Base-by-base conservation (phyloP, 92 coral and sea anemone species). In the Palythoa grandiflora region DNA sequence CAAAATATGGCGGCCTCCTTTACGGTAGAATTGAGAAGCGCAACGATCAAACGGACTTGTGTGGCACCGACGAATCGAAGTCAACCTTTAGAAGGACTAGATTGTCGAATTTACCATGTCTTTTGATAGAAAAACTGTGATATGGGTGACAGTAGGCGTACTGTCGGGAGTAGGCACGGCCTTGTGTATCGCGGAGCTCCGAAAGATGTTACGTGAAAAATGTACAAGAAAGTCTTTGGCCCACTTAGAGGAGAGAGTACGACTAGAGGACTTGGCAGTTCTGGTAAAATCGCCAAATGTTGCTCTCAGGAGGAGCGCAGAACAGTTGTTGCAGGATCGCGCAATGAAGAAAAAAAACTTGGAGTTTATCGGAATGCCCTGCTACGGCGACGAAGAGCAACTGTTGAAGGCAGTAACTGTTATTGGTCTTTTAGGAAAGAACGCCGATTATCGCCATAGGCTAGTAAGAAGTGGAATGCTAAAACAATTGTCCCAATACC, bases 331-430 rank as follows among this genome's bases (percentile, higher is more conserved):
- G 51, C 75, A 90, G 53, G 95, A 89, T 52, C 95, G 98, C 54
- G 98, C 98, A 0, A 88, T 95, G 93, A 94, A 89, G 87, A 89
- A 93, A 2, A 53, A 71, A 15, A 89, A 94, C 63, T 80, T 97
- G n/a, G 91, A 90, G 35, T 97, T 91, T 59, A 91, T 97, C 36
- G 87, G 93, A 20, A 83, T 84, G 10, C 89, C 94, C 39, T 97
- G 96, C 66, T 92, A 74, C 83, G 83, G 93, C 73, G 80, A 71
- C 9, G 92, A 97, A 21, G 98, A 95, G 51, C 91, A 91, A 73
- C 93, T 97, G 2, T 89, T 97, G 90, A 97, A 97, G 83, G 98
- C 95, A 1, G 91, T 92, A 14, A 92, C 93, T 44, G 98, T 93
- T 8, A 74, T 97, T 17, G 96, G 94, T 8, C 86, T 93, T n/a